phyloP scores from a whole-genome alignment of 2,113 vertebrate genomes.

The Rattus rattus region DNA sequence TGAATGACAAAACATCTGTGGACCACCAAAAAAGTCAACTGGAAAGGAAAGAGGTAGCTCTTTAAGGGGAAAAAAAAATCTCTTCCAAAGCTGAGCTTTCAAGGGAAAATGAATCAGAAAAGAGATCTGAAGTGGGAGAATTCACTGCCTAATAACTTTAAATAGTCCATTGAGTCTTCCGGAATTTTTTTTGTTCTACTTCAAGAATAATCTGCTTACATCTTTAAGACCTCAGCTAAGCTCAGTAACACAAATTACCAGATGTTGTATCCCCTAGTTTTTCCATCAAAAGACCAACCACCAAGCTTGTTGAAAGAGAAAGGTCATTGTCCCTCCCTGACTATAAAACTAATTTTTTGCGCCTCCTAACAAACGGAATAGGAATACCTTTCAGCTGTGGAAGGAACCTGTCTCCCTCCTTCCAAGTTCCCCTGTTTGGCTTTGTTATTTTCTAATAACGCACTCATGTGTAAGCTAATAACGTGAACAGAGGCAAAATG shows the following conservation, averaged over 20 bases:
- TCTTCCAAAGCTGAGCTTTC: constrained; percentile 85
- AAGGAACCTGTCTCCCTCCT: constrained; percentile 89
- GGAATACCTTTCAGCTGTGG: constrained; percentile 90
- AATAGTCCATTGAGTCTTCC: constrained; percentile 91
- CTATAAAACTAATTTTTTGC: constrained; percentile 95
- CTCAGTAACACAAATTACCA: constrained; percentile 98
- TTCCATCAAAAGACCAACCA: constrained; percentile 91
- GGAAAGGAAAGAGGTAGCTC: constrained; percentile 81
- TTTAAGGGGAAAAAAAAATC: constrained; percentile 85
- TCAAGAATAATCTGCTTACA: constrained; percentile 98
- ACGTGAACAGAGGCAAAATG: constrained; percentile 93
- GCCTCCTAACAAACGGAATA: constrained; percentile 93
- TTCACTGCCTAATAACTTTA: constrained; percentile 90
- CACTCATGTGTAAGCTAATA: constrained; percentile 95
- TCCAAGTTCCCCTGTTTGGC: constrained; percentile 86
- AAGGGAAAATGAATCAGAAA: constrained; percentile 86
- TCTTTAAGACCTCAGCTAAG: constrained; percentile 95
- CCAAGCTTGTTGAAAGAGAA: constrained; percentile 92
- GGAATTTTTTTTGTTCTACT: constrained; percentile 91
- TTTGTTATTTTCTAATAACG: constrained; percentile 92
- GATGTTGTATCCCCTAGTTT: constrained; percentile 93
- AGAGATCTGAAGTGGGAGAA: constrained; percentile 87
- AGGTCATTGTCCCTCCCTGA: constrained; percentile 90
- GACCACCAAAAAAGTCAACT: constrained; percentile 87
- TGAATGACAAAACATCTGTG: constrained; percentile 82